Base-by-base conservation (phyloP, 2,888 invertebrate species). In the Hypolimnas misippus region DNA sequence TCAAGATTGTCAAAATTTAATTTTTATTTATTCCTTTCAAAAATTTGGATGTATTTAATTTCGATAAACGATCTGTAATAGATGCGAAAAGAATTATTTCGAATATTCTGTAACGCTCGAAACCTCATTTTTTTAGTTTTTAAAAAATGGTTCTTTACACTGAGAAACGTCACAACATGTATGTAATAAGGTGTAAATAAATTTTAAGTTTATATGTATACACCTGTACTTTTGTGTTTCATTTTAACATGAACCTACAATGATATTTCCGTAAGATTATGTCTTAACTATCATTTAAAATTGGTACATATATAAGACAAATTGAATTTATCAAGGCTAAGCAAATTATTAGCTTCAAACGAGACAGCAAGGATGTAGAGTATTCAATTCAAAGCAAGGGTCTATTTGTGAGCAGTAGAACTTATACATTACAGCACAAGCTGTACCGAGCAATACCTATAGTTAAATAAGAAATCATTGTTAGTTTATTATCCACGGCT, bases 101-200 rank as follows among this genome's bases (percentile, higher is more conserved):
- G 66, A 66, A 63, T 65, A 71, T 74, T 71, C 69, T 57, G 38
- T 54, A 61, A 60, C 71, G 72, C 73, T 78, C 73, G 69, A 79
- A 76, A 68, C 67, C 69, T 65, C 68, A 71, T 71, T 69, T 73
- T 69, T 76, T 73, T 74, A 68, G 68, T 72, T 73, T 59, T 72
- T 73, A 68, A 71, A n/a, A 74, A 77, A 75, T 74, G 75, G 70
- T 75, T 76, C 69, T 78, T 79, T 83, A 81, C 82, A 77, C 77
- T 78, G 76, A 79, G 67, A 83, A 87, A 82, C 81, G 89, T 89
- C 90, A 91, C 89, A 89, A 89, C 78, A 82, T 87, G 79, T 89
- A 88, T 85, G 84, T 87, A 86, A 76, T 80, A 78, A 76, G 89
- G 88, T 92, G 91, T 90, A 91, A 91, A 92, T 92, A 92, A 88